phyloP scores from a whole-genome alignment of 1,140 invertebrate species.

The Panagrolaimus sp. region DNA sequence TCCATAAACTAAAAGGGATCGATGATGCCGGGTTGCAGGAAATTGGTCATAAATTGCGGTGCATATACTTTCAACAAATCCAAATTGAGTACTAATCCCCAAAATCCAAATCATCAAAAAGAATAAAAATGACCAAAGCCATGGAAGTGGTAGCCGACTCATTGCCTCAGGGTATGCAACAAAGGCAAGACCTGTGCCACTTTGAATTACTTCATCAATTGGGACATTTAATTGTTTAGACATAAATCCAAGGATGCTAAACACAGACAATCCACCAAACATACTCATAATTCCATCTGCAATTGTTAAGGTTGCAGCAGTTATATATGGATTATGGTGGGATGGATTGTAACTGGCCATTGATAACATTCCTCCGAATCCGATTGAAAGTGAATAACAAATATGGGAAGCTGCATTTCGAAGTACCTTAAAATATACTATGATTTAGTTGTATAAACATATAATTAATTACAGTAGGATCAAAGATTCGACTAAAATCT shows the following conservation, averaged over 20 bases:
- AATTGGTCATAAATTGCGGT: constrained; percentile 41
- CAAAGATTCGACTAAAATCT: constrained; percentile 24
- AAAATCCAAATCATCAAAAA: constrained; percentile 86
- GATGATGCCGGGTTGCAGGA: constrained; percentile 25
- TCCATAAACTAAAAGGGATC: constrained; percentile 15
- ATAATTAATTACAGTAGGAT: not conserved
- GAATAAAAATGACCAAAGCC: constrained; percentile 81
- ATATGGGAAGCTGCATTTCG: constrained; percentile 60
- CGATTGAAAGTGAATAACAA: constrained; percentile 60
- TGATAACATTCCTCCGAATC: constrained; percentile 58
- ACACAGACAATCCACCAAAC: constrained; percentile 41
- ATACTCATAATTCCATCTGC: constrained; percentile 37
- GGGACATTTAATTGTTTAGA: constrained; percentile 68
- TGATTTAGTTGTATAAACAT: no score
- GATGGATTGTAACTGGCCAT: constrained; percentile 39
- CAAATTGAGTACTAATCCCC: constrained; percentile 71
- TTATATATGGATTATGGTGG: constrained; percentile 30
- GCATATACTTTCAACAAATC: constrained; percentile 30
- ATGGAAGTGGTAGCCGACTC: constrained; percentile 69
- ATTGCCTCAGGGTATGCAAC: constrained; percentile 64
- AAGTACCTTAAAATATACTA: constrained; percentile 48
- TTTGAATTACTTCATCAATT: constrained; percentile 69
- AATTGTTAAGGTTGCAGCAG: constrained; percentile 37
- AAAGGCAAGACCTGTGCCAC: constrained; percentile 64
- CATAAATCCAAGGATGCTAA: constrained; percentile 38